These are phyloP conservation scores for Egretta garzetta DNA, from an alignment of 2,113 vertebrate genomes.

Conservation along the genomic window DNA sequence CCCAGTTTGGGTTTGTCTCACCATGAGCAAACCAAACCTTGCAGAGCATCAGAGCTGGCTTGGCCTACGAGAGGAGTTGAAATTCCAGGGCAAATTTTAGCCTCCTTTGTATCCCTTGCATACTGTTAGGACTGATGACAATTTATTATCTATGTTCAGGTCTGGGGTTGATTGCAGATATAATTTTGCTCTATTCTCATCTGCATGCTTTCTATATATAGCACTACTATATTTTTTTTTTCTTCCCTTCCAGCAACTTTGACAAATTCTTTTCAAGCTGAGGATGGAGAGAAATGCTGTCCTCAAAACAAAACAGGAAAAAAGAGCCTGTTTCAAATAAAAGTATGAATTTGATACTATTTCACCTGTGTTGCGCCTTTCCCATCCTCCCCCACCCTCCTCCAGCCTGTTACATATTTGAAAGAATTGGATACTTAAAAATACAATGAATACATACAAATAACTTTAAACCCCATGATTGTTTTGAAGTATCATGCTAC, in stretches of 20 bases:
- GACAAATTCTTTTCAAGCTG: background rate
- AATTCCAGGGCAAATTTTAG: background rate
- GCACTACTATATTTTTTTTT: background rate
- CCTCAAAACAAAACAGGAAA: background rate
- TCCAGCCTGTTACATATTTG: background rate
- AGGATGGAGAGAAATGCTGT: background rate
- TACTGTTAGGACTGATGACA: background rate
- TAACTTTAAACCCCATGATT: background rate
- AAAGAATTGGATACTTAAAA: background rate
- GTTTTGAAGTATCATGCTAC: background rate
- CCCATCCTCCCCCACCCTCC: background rate
- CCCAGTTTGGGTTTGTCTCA: background rate
- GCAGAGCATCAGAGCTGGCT: background rate
- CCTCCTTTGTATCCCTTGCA: background rate
- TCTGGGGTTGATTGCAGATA: background rate
- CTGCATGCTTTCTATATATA: conserved; percentile 6
- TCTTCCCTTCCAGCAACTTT: background rate
- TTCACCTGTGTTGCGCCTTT: background rate
- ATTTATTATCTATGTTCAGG: background rate
- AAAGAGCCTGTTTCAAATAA: background rate
- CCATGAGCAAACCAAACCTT: rapidly evolving
- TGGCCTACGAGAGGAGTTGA: background rate
- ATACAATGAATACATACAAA: background rate
- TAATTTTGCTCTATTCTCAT: conserved; percentile 11
- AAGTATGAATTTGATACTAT: background rate